These are phyloP conservation scores for Choristoneura rosaceana DNA, from an alignment of 2,888 invertebrate species.

Conservation along the genomic window DNA sequence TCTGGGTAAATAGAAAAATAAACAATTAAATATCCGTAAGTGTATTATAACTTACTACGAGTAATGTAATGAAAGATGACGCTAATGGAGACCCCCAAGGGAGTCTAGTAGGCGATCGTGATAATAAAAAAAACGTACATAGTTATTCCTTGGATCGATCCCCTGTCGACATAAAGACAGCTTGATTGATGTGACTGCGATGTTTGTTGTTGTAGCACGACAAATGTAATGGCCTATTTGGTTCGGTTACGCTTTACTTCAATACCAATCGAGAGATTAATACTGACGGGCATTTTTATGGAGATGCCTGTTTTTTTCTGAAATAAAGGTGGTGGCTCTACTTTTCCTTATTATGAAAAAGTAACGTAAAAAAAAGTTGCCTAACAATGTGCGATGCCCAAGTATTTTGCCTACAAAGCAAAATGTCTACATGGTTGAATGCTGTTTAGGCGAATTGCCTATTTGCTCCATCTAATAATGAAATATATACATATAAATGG, in stretches of 20 bases:
- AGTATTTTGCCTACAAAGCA: no score
- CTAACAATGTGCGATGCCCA: no score
- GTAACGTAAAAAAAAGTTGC: no score
- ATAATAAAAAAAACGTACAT: constrained; percentile 63
- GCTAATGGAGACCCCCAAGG: constrained; percentile 57
- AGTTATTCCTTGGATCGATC: constrained; percentile 62
- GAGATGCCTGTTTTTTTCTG: constrained; percentile 2
- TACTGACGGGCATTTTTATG: constrained; percentile 23
- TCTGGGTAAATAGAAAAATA: neutral
- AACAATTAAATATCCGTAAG: neutral
- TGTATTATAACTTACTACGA: constrained; percentile 3
- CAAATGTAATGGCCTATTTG: constrained; percentile 63
- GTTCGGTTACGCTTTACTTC: constrained; percentile 39
- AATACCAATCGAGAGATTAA: constrained; percentile 31
- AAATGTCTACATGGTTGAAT: no score
- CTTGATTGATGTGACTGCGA: constrained; percentile 76
- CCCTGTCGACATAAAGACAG: constrained; percentile 73
- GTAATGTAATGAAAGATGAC: constrained; percentile 45
- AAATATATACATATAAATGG: no score
- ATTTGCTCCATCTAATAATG: no score
- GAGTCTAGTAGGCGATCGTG: constrained; percentile 65
- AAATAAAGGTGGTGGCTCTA: neutral
- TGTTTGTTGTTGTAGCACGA: constrained; percentile 66
- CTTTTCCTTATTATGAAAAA: neutral
- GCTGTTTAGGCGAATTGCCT: no score